Percentiles rank a stretch among this genome's conserved stretches.
These are phyloP conservation scores for Malacoraja senta DNA, from an alignment of 2,797 vertebrate genomes.

Conservation along the genomic window DNA sequence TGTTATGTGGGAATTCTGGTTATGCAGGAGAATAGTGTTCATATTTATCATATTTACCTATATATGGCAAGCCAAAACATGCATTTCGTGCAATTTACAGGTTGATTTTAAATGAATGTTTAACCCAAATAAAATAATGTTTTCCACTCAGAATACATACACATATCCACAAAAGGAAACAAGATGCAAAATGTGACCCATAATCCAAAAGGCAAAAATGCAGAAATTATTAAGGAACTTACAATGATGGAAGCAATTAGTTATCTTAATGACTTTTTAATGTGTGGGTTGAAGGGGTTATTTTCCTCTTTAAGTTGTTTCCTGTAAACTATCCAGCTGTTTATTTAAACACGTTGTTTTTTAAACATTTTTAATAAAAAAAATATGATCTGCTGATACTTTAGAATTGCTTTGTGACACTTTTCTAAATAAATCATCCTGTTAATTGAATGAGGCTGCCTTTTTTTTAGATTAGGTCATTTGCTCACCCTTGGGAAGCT, in stretches of 20 bases:
- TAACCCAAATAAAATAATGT: background rate
- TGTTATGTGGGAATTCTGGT: background rate
- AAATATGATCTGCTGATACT: no score
- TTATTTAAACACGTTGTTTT: background rate
- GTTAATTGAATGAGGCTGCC: background rate
- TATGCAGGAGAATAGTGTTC: background rate
- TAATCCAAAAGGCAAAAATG: background rate
- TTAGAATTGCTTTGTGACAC: background rate
- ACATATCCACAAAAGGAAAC: background rate
- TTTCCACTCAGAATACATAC: background rate
- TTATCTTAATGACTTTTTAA: background rate
- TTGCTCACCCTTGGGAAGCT: background rate
- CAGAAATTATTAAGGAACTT: background rate
- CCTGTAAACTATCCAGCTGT: slow-evolving; percentile 25
- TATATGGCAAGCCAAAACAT: background rate
- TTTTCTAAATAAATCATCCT: background rate
- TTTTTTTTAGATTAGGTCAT: background rate
- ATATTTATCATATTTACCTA: background rate
- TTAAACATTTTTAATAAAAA: background rate
- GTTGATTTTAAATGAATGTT: background rate
- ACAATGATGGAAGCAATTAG: slow-evolving; percentile 1
- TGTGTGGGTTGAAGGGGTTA: slow-evolving; percentile 1
- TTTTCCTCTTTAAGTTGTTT: slow-evolving; percentile 6
- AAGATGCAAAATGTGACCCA: background rate
- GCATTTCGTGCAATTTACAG: background rate